phyloP scores from a whole-genome alignment of 2,888 invertebrate species.

The Amblyteles armatorius region DNA sequence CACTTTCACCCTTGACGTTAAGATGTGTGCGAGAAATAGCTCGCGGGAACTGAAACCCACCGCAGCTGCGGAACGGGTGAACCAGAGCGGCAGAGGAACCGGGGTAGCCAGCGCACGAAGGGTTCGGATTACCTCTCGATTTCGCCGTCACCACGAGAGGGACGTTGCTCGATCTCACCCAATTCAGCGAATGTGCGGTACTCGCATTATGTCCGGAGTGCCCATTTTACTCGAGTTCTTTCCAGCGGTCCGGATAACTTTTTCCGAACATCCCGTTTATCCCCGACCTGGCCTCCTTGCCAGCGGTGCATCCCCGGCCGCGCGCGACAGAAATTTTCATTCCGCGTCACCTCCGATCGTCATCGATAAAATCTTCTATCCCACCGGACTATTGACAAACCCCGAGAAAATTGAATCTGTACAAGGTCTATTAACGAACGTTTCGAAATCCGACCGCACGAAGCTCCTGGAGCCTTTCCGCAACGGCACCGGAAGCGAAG shows the following conservation, averaged over 20 bases:
- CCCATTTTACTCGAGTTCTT: too few relatives aligned
- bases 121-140: too few relatives aligned
- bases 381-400: slow-evolving; percentile 14
- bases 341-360: background rate
- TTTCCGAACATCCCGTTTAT: too few relatives aligned
- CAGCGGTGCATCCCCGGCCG: background rate
- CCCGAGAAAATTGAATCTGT: slow-evolving; percentile 41
- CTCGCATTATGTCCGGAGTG: too few relatives aligned
- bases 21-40: slow-evolving; percentile 30
- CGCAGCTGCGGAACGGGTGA: background rate
- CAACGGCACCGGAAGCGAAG: slow-evolving; percentile 41
- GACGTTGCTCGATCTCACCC: too few relatives aligned
- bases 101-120: too few relatives aligned
- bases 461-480: slow-evolving; percentile 21
- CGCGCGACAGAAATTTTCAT: slow-evolving; percentile 17
- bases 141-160: too few relatives aligned
- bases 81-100: too few relatives aligned
- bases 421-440: slow-evolving; percentile 44
- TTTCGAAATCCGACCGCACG: slow-evolving; percentile 36
- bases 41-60: background rate
- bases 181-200: too few relatives aligned
- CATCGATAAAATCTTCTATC: slow-evolving; percentile 10
- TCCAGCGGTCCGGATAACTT: too few relatives aligned
- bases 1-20: slow-evolving; percentile 17
- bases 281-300: background rate